Conservation (phyloP, 2,888 invertebrate genomes). For the Agelastica alni region DNA sequence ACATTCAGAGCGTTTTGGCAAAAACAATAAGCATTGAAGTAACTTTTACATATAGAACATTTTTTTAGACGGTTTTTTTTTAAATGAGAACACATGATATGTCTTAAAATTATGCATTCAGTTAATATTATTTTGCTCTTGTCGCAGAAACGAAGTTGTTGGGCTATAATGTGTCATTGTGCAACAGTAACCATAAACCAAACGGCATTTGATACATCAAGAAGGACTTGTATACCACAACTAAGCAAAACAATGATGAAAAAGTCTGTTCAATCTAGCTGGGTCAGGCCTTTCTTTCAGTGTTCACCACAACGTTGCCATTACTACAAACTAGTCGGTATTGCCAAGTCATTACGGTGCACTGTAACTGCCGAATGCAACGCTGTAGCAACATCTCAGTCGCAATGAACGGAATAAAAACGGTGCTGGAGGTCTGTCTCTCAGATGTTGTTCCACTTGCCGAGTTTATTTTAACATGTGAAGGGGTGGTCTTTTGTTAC, state of each 20-base stretch:
- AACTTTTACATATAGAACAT: too few relatives aligned
- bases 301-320: constrained; percentile 21
- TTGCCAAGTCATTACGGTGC: constrained; percentile 7
- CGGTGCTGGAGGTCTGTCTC: constrained; percentile 5
- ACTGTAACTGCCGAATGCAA: constrained; percentile 3
- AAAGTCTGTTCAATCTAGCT: constrained; percentile 24
- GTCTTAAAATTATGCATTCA: too few relatives aligned
- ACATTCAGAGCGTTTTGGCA: too few relatives aligned
- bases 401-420: background rate
- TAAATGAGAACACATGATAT: too few relatives aligned
- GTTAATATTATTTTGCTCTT: too few relatives aligned
- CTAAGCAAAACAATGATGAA: constrained; percentile 21
- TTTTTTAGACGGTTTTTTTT: too few relatives aligned
- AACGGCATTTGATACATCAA: constrained; percentile 9
- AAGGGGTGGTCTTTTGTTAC: constrained; percentile 8
- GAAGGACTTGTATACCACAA: constrained; percentile 25
- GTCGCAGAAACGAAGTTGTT: too few relatives aligned
- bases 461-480: background rate
- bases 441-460: constrained; percentile 12
- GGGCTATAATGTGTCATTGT: too few relatives aligned
- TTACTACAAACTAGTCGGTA: constrained; percentile 2
- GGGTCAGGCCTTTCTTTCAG: constrained; percentile 22
- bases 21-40: too few relatives aligned
- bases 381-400: constrained; percentile 1
- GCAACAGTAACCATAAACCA: too few relatives aligned